A percentile compares a stretch with the other conserved stretches of the same genome.
phyloP scores from a whole-genome alignment of 2,113 vertebrate genomes.

The Naja naja region DNA sequence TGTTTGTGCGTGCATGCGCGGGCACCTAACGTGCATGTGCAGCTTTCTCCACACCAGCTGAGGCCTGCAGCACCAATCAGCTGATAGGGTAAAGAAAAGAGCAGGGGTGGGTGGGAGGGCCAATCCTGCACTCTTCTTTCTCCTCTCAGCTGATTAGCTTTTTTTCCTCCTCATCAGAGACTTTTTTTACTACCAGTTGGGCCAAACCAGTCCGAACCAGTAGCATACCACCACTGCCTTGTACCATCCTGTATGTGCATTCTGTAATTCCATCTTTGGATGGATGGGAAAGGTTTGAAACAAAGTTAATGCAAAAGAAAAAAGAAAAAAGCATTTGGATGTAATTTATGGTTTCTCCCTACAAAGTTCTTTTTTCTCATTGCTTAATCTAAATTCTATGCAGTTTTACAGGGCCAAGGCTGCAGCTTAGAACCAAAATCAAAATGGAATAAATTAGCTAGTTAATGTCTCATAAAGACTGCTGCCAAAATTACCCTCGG shows the following conservation, averaged over 20 bases:
- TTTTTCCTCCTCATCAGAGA: too few relatives aligned
- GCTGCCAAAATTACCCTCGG: slow-evolving; percentile 36
- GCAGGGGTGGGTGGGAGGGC: too few relatives aligned
- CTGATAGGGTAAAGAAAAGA: too few relatives aligned
- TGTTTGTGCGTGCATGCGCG: too few relatives aligned
- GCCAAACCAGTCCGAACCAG: too few relatives aligned
- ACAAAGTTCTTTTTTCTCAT: slow-evolving; percentile 18
- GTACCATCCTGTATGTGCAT: not conserved
- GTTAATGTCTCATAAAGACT: slow-evolving; percentile 36
- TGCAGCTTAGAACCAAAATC: slow-evolving; percentile 41
- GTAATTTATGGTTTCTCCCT: not conserved
- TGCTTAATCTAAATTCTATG: slow-evolving; percentile 47
- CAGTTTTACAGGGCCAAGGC: slow-evolving; percentile 36
- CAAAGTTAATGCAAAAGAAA: slow-evolving; percentile 20
- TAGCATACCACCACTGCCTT: too few relatives aligned
- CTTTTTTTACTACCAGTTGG: too few relatives aligned
- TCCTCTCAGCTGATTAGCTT: too few relatives aligned
- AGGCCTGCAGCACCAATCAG: too few relatives aligned
- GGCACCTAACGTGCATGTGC: too few relatives aligned
- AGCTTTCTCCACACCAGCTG: too few relatives aligned
- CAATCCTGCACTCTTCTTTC: too few relatives aligned
- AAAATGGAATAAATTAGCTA: slow-evolving; percentile 32
- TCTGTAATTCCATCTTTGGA: not conserved
- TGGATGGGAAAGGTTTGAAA: not conserved
- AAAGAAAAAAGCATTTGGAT: not conserved